Evolutionary conservation across 2,113 vertebrate genomes (phyloP).

Genomic region (Setophaga coronata): DNA sequence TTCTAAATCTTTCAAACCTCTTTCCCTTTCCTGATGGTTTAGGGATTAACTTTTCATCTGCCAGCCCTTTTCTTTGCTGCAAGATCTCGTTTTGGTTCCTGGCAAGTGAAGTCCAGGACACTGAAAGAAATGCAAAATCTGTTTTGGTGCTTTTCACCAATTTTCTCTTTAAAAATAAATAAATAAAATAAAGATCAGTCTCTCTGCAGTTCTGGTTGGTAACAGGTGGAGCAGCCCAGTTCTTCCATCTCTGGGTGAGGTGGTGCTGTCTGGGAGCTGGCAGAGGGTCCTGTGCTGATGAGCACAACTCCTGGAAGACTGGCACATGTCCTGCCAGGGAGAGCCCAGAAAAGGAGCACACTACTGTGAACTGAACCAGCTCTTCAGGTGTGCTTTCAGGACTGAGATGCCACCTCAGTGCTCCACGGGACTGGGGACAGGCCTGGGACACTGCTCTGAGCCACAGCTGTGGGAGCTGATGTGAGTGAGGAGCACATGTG

Average conservation of each 20-base stretch:
- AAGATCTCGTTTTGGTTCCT: not conserved
- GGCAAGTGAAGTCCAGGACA: not conserved
- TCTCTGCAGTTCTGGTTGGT: not conserved
- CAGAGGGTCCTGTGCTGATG: not conserved
- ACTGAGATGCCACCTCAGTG: not conserved
- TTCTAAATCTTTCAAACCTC: slow-evolving; percentile 17
- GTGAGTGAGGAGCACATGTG: not conserved
- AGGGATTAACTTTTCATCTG: not conserved
- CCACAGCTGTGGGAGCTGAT: not conserved
- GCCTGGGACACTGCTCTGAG: not conserved
- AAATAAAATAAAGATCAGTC: not conserved
- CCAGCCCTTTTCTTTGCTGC: not conserved
- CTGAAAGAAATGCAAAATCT: not conserved
- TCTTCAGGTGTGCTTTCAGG: not conserved
- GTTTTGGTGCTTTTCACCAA: not conserved
- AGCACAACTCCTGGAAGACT: not conserved
- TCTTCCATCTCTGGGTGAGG: not conserved
- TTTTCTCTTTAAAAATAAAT: not conserved
- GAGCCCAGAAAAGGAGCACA: not conserved
- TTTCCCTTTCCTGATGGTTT: not conserved
- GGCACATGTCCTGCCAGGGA: rapidly evolving
- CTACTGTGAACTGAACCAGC: not conserved
- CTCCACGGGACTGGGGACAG: not conserved
- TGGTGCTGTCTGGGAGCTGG: not conserved
- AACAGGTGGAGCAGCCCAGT: not conserved